A percentile compares a stretch with the other conserved stretches of the same genome.
Conservation (phyloP, 1,140 invertebrate genomes). For the Grapholita molesta region DNA sequence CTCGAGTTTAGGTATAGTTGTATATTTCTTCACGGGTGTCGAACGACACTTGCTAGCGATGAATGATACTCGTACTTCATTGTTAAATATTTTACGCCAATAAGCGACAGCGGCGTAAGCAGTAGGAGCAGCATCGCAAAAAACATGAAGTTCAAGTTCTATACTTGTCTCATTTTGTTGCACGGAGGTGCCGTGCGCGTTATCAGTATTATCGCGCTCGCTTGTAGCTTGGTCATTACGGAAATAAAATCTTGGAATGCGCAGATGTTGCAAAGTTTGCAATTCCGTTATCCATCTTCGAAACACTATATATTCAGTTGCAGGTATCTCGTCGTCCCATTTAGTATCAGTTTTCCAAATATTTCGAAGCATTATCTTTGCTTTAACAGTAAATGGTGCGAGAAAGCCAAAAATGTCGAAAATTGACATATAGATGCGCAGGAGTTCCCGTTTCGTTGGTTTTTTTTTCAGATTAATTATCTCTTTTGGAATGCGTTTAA, state of each 20-base stretch:
- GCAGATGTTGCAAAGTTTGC: background rate
- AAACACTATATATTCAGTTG: background rate
- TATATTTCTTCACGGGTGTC: background rate
- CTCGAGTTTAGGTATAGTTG: constrained; percentile 24
- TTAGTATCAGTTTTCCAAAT: background rate
- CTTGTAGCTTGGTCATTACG: too few species aligned
- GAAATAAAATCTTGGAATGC: background rate
- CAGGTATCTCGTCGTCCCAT: background rate
- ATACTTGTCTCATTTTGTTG: too few species aligned
- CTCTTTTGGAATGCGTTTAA: background rate
- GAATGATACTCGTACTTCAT: background rate
- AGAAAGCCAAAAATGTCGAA: background rate
- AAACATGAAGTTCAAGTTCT: background rate
- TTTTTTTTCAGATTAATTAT: background rate
- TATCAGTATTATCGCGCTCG: too few species aligned
- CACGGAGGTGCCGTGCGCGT: too few species aligned
- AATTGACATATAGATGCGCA: background rate
- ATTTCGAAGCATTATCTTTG: background rate
- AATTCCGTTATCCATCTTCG: background rate
- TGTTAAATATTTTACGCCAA: background rate
- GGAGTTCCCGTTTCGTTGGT: background rate
- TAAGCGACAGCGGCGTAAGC: background rate
- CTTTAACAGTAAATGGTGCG: background rate
- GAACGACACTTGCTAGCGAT: too few species aligned
- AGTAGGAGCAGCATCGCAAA: background rate